phyloP scores from a whole-genome alignment of 2,888 invertebrate species.

The Aspidiotus destructor region DNA sequence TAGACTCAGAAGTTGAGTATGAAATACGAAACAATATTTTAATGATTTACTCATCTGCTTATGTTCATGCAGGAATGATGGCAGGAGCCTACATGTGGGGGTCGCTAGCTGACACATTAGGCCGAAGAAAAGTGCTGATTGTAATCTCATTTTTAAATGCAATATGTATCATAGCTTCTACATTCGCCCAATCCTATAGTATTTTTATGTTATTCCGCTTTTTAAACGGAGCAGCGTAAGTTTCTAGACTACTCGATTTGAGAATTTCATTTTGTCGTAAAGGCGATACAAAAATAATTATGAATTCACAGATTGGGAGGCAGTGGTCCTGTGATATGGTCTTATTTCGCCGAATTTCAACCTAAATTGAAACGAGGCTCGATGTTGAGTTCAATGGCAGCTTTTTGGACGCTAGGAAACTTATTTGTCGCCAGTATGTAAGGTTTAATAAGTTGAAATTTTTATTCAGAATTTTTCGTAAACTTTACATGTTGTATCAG shows the following conservation, averaged over 20 bases:
- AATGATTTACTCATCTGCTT: too few species aligned
- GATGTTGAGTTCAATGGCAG: conserved; percentile 88
- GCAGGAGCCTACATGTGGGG: conserved; percentile 89
- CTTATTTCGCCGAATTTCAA: conserved; percentile 90
- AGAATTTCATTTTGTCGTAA: background rate
- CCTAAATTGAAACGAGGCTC: conserved; percentile 81
- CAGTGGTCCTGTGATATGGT: conserved; percentile 88
- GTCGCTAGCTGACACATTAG: conserved; percentile 77
- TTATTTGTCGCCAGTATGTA: conserved; percentile 70
- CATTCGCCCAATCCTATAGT: conserved; percentile 78
- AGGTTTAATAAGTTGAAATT: background rate
- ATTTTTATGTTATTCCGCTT: conserved; percentile 84
- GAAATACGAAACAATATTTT: too few species aligned
- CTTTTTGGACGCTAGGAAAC: conserved; percentile 90
- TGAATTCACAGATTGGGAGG: conserved; percentile 61
- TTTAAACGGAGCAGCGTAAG: conserved; percentile 89
- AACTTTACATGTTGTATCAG: too few species aligned
- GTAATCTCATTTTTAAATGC: conserved; percentile 84
- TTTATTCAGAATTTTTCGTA: background rate
- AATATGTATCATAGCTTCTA: conserved; percentile 78
- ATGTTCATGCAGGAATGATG: conserved; percentile 64
- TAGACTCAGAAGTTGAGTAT: too few species aligned
- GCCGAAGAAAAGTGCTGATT: conserved; percentile 77
- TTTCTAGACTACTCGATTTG: conserved; percentile 39
- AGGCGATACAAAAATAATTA: background rate